These are phyloP conservation scores for Synergus japonicus DNA, from an alignment of 2,888 invertebrate genomes.

Conservation along the genomic window DNA sequence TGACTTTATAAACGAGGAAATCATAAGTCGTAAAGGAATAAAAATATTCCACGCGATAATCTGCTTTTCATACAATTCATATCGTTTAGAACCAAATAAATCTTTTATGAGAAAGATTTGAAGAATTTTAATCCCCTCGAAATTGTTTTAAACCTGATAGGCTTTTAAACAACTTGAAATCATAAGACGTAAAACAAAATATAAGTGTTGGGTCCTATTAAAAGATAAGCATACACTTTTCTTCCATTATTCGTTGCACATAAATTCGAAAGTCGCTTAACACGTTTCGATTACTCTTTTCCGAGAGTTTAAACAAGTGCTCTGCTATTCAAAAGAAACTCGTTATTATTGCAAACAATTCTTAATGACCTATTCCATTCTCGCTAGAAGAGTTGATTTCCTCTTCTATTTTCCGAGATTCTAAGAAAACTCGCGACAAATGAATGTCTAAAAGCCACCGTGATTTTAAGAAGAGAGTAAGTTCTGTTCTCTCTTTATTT, in stretches of 20 bases:
- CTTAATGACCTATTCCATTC: neutral
- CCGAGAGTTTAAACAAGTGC: neutral
- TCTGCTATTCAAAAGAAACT: neutral
- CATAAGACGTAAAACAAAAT: too few species aligned
- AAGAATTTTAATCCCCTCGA: too few species aligned
- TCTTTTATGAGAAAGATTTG: neutral
- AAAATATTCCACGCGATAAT: neutral
- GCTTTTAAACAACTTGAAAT: too few species aligned
- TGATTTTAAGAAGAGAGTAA: slow-evolving; percentile 9
- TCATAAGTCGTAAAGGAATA: neutral
- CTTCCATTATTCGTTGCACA: neutral
- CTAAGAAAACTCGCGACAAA: slow-evolving; percentile 46
- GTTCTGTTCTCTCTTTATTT: slow-evolving; percentile 57
- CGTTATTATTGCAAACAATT: neutral
- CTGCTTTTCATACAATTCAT: neutral
- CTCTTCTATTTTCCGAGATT: slow-evolving; percentile 34
- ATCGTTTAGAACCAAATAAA: neutral
- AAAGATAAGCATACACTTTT: neutral
- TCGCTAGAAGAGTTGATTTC: slow-evolving; percentile 42
- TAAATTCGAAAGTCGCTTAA: neutral
- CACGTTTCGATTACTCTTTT: neutral
- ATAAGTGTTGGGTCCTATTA: too few species aligned
- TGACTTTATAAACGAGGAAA: neutral
- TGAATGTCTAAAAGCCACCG: slow-evolving; percentile 52
- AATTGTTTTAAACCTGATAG: too few species aligned